A percentile compares a stretch with the other conserved stretches of the same genome.
These are phyloP conservation scores for Hylaeus volcanicus DNA, from an alignment of 1,140 invertebrate genomes.

Conservation along the genomic window DNA sequence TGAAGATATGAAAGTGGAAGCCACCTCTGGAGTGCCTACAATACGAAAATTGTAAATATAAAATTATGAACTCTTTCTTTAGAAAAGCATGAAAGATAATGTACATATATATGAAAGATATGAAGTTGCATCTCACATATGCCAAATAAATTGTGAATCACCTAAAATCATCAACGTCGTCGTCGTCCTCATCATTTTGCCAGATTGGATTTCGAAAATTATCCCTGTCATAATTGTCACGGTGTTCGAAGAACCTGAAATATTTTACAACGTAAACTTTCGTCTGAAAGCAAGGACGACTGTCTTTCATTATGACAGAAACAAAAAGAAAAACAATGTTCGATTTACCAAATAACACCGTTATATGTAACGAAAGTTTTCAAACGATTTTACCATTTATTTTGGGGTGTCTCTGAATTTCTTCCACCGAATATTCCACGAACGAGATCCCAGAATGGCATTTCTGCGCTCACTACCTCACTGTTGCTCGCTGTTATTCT, in stretches of 20 bases:
- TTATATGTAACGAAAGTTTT: background rate
- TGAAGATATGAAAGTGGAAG: conserved; percentile 68
- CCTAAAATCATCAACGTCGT: conserved; percentile 70
- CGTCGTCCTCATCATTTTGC: conserved; percentile 70
- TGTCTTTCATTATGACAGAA: background rate
- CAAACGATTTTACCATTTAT: too few relatives aligned
- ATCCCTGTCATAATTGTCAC: conserved; percentile 34
- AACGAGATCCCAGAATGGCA: too few relatives aligned
- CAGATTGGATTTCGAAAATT: conserved; percentile 74
- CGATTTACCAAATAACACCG: background rate
- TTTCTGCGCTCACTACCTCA: too few relatives aligned
- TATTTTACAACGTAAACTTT: background rate
- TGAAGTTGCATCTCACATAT: background rate
- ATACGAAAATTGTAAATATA: background rate
- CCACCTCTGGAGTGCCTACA: conserved; percentile 40
- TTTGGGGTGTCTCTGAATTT: too few relatives aligned
- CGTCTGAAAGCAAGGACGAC: background rate
- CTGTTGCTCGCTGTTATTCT: too few relatives aligned
- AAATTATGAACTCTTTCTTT: background rate
- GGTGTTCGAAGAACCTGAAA: conserved; percentile 62
- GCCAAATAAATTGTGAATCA: conserved; percentile 30
- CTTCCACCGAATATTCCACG: too few relatives aligned
- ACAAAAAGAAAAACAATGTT: background rate
- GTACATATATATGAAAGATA: conserved; percentile 6
- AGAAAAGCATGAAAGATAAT: background rate